These are phyloP conservation scores for Pediacus dermestoides DNA, from an alignment of 2,888 invertebrate species.

Conservation along the genomic window DNA sequence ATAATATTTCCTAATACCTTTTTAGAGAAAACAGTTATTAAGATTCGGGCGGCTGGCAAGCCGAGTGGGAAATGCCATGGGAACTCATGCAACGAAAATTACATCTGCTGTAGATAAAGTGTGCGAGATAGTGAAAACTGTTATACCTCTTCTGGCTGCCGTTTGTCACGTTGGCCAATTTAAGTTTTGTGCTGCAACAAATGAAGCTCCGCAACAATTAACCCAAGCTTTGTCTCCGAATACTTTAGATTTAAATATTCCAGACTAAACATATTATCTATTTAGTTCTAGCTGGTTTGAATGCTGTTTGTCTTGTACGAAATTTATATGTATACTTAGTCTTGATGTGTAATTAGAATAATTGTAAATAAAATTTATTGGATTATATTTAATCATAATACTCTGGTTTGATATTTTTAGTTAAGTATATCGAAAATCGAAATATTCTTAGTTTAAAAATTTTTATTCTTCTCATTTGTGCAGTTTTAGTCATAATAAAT, in stretches of 20 bases:
- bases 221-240: constrained; percentile 33
- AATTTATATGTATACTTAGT: too few species aligned
- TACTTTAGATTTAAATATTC: constrained; percentile 30
- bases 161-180: constrained; percentile 48
- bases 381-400: too few species aligned
- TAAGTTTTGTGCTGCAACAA: constrained; percentile 44
- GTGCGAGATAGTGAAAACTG: constrained; percentile 45
- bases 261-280: constrained; percentile 20
- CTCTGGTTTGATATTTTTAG: too few species aligned
- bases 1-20: constrained; percentile 20
- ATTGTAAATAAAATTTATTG: too few species aligned
- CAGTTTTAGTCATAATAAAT: too few species aligned
- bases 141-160: constrained; percentile 45
- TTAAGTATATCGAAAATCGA: too few species aligned
- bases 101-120: constrained; percentile 43
- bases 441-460: too few species aligned
- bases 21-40: constrained; percentile 40
- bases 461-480: too few species aligned
- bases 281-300: too few species aligned
- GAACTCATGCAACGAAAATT: constrained; percentile 41
- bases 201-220: constrained; percentile 37
- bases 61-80: constrained; percentile 43
- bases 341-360: too few species aligned
- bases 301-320: too few species aligned
- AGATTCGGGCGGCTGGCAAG: constrained; percentile 43